These are phyloP conservation scores for Naja naja DNA, from an alignment of 2,113 vertebrate genomes.

Conservation along the genomic window DNA sequence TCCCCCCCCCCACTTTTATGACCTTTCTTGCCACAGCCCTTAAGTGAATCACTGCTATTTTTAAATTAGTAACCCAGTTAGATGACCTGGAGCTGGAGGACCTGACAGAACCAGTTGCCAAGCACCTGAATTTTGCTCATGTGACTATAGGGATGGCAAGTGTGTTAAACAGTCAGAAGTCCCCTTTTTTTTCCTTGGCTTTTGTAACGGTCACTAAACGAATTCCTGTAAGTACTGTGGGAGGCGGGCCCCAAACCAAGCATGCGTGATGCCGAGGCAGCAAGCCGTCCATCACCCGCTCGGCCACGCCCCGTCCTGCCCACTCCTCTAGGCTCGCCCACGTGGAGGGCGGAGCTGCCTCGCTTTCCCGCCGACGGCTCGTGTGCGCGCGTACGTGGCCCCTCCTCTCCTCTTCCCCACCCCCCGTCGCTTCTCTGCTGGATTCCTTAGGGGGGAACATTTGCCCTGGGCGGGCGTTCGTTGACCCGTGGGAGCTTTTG, in stretches of 20 bases:
- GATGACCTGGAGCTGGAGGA: too few species aligned
- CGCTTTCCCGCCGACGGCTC: too few species aligned
- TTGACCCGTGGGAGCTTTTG: background rate
- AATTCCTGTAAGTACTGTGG: too few species aligned
- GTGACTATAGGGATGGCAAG: background rate
- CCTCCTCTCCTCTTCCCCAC: fast-evolving
- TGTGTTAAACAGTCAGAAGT: background rate
- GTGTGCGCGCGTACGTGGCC: fast-evolving
- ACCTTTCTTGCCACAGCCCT: background rate
- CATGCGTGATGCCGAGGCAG: background rate
- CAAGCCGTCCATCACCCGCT: background rate
- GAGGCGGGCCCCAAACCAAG: background rate
- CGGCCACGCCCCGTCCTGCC: background rate
- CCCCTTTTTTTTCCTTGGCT: too few species aligned
- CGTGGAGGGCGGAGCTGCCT: background rate
- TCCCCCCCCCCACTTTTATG: background rate
- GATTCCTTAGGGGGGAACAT: background rate
- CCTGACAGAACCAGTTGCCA: background rate
- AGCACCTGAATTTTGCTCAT: background rate
- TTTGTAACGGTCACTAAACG: too few species aligned
- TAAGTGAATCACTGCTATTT: background rate
- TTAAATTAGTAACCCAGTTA: background rate
- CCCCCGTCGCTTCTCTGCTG: background rate
- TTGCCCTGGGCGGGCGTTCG: too few species aligned
- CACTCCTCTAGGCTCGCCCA: background rate